phyloP scores from a whole-genome alignment of 2,888 invertebrate genomes.

The Chalcosyrphus nemorum region DNA sequence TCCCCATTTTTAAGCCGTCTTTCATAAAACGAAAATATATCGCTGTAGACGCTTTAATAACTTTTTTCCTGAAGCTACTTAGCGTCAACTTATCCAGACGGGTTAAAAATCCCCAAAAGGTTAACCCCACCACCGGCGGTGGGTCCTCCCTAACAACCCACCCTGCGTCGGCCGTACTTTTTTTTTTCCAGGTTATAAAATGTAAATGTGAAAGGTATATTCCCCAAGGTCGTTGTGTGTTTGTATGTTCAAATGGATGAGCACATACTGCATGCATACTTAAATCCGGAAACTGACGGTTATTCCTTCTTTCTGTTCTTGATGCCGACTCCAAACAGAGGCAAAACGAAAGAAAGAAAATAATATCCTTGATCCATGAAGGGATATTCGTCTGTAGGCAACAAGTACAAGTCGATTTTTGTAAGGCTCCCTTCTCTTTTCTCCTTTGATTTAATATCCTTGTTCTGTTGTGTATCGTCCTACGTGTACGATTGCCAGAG shows the following conservation, averaged over 20 bases:
- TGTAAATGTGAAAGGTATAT: conserved; percentile 55
- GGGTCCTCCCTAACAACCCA: background rate
- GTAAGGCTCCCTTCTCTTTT: background rate
- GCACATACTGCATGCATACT: conserved; percentile 53
- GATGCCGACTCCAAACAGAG: background rate
- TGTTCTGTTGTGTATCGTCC: background rate
- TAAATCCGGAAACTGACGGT: conserved; percentile 52
- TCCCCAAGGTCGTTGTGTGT: conserved; percentile 42
- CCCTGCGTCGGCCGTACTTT: background rate
- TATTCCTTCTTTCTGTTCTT: conserved; percentile 38
- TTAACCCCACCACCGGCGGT: background rate
- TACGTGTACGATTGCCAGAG: background rate
- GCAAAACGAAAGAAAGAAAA: background rate
- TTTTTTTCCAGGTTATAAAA: conserved; percentile 41
- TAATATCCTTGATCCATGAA: conserved; percentile 37
- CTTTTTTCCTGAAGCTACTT: conserved; percentile 61
- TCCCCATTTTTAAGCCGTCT: conserved; percentile 25
- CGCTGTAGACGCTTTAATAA: conserved; percentile 54
- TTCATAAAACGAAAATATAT: conserved; percentile 49
- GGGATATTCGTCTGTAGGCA: conserved; percentile 8
- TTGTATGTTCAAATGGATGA: conserved; percentile 29
- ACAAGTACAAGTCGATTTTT: conserved; percentile 18
- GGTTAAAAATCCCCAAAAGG: conserved; percentile 60
- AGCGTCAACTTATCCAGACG: conserved; percentile 66
- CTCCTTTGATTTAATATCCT: background rate